Evolutionary conservation across 2,888 invertebrate genomes (phyloP).

Genomic region (Barypeithes pellucidus): DNA sequence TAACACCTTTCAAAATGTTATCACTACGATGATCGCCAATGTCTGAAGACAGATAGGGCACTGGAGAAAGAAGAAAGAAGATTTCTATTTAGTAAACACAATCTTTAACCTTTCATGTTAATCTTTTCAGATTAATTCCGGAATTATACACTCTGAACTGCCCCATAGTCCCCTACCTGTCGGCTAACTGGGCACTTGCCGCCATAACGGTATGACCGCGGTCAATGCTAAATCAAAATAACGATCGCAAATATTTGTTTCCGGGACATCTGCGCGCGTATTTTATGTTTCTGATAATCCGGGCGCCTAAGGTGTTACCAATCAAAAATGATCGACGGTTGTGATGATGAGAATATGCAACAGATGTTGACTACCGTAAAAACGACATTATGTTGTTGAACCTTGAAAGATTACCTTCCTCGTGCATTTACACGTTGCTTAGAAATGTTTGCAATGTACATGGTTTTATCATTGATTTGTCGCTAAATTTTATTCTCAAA

Average conservation of each 20-base stretch:
- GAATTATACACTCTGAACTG: too few relatives aligned
- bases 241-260: slow-evolving; percentile 35
- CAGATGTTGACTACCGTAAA: slow-evolving; percentile 12
- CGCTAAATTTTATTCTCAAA: too few relatives aligned
- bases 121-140: too few relatives aligned
- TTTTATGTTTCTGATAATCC: slow-evolving; percentile 16
- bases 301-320: slow-evolving; percentile 30
- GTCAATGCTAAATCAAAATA: slow-evolving; percentile 42
- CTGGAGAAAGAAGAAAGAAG: too few relatives aligned
- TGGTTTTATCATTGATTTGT: too few relatives aligned
- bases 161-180: slow-evolving; percentile 31
- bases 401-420: background rate
- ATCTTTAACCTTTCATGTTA: too few relatives aligned
- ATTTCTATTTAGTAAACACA: too few relatives aligned
- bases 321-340: slow-evolving; percentile 5
- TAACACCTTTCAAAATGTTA: too few relatives aligned
- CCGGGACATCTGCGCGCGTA: slow-evolving; percentile 39
- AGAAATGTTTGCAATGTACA: too few relatives aligned
- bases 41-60: too few relatives aligned
- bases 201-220: slow-evolving; percentile 41
- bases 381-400: background rate
- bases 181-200: slow-evolving; percentile 29
- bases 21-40: too few relatives aligned
- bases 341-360: background rate
- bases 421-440: too few relatives aligned